Percentiles rank a stretch among this genome's conserved stretches.
phyloP scores from a whole-genome alignment of 2,888 invertebrate species.

The Sepioteuthis lessoniana region DNA sequence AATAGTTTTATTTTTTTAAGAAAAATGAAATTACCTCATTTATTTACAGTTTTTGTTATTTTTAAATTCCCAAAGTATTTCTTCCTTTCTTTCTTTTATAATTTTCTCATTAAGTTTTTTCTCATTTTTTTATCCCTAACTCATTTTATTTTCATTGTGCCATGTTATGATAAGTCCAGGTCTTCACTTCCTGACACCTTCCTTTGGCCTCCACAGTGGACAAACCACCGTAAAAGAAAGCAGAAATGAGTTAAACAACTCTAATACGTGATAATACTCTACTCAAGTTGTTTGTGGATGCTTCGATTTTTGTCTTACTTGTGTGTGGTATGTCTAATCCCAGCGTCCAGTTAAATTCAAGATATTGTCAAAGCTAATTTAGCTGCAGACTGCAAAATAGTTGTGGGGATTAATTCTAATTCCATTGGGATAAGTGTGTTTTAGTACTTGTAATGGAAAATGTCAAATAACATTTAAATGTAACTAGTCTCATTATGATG shows the following conservation, averaged over 20 bases:
- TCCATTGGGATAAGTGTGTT: constrained; percentile 33
- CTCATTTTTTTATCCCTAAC: neutral
- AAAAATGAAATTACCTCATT: constrained; percentile 33
- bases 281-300: neutral
- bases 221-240: neutral
- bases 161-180: neutral
- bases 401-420: constrained; percentile 33
- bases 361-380: constrained; percentile 23
- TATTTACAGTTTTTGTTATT: neutral
- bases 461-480: constrained; percentile 33
- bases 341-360: constrained; percentile 10
- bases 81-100: neutral
- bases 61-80: neutral
- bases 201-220: neutral
- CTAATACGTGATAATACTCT: constrained; percentile 33
- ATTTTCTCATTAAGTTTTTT: neutral
- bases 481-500: constrained; percentile 20
- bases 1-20: neutral
- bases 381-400: constrained; percentile 23
- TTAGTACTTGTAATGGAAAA: constrained; percentile 33
- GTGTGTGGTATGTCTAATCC: constrained; percentile 33
- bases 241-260: constrained; percentile 10
- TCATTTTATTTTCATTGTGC: neutral
- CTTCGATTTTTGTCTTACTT: constrained; percentile 33
- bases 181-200: neutral